These are phyloP conservation scores for Paracanthobrama guichenoti DNA, from an alignment of 2,113 vertebrate genomes.

Conservation along the genomic window DNA sequence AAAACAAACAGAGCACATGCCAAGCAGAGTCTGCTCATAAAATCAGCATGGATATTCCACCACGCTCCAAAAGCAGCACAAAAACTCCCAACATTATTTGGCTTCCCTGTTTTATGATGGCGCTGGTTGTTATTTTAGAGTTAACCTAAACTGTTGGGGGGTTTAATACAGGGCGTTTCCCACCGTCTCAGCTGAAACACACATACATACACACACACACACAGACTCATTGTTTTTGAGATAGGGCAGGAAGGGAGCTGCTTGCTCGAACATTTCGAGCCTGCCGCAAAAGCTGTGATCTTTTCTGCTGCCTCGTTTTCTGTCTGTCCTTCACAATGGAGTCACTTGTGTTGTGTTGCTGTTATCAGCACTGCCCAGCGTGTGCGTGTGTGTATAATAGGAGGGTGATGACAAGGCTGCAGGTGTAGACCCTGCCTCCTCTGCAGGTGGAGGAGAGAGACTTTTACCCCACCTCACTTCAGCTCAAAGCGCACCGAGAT, in stretches of 20 bases:
- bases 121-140: conserved; percentile 55
- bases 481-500: conserved; percentile 37
- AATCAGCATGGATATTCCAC: conserved; percentile 49
- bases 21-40: conserved; percentile 51
- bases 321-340: conserved; percentile 43
- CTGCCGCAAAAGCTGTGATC: conserved; percentile 55
- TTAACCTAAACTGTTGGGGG: conserved; percentile 54
- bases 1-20: conserved; percentile 49
- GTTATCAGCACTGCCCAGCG: conserved; percentile 51
- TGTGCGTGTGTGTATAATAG: conserved; percentile 52
- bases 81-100: conserved; percentile 49
- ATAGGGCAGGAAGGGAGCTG: conserved; percentile 40
- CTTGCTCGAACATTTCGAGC: conserved; percentile 53
- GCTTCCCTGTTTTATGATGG: conserved; percentile 53
- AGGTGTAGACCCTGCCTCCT: conserved; percentile 45
- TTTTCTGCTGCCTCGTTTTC: conserved; percentile 45
- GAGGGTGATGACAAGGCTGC: conserved; percentile 59
- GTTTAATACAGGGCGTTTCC: conserved; percentile 52
- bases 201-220: conserved; percentile 25
- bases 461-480: conserved; percentile 23
- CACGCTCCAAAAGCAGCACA: conserved; percentile 39
- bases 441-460: conserved; percentile 51
- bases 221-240: conserved; percentile 48
- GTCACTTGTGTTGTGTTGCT: conserved; percentile 44
- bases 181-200: conserved; percentile 45